Conservation (phyloP, 2,113 vertebrate genomes). For the Equus quagga region DNA sequence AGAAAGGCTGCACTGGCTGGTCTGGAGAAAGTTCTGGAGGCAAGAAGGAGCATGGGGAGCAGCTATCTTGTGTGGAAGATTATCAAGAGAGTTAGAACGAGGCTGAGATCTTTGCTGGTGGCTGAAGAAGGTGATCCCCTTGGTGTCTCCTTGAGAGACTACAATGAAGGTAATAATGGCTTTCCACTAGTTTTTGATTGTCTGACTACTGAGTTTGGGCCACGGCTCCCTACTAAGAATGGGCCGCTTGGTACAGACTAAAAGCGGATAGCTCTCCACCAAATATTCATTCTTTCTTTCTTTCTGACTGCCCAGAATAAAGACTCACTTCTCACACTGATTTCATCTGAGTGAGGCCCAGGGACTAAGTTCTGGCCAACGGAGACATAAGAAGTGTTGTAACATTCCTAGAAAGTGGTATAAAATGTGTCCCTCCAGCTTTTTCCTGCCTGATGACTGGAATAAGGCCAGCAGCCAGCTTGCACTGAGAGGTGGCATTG, state of each 20-base stretch:
- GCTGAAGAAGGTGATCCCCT: not conserved
- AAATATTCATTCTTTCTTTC: not conserved
- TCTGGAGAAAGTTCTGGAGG: not conserved
- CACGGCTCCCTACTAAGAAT: not conserved
- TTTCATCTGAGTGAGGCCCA: not conserved
- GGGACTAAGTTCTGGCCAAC: not conserved
- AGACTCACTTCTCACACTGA: not conserved
- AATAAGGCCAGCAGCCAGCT: not conserved
- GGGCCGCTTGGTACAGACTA: accelerated
- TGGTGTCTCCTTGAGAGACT: not conserved
- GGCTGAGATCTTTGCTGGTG: not conserved
- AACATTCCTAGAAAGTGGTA: not conserved
- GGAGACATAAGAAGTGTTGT: not conserved
- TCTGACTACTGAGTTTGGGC: not conserved
- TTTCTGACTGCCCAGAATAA: not conserved
- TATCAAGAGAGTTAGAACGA: not conserved
- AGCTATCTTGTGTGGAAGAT: not conserved
- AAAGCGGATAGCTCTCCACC: not conserved
- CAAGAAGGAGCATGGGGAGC: not conserved
- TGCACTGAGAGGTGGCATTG: not conserved
- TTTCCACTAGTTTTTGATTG: not conserved
- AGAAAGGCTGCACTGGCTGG: not conserved
- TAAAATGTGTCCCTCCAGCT: not conserved
- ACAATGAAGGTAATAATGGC: not conserved
- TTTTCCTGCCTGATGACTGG: not conserved